These are phyloP conservation scores for Pocillopora meandrina DNA, from an alignment of 92 coral and sea anemone genomes.

Conservation along the genomic window DNA sequence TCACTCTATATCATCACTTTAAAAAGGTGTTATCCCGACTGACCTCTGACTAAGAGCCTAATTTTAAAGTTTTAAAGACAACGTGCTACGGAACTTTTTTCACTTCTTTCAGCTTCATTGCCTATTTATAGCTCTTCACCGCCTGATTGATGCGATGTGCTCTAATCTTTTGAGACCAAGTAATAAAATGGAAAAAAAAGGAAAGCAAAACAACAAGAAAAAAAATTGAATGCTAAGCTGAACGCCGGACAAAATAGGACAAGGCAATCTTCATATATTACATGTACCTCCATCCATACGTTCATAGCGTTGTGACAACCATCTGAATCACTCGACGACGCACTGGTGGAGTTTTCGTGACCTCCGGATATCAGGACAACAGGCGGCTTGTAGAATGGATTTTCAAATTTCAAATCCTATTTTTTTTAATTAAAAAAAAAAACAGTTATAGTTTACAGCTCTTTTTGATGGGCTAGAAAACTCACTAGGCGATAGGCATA, in stretches of 20 bases:
- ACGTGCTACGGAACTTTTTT: too few relatives aligned
- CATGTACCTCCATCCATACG: slow-evolving; percentile 57
- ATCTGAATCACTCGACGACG: slow-evolving; percentile 3
- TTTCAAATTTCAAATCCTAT: slow-evolving; percentile 29
- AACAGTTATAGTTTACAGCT: neutral
- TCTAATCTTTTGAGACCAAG: too few relatives aligned
- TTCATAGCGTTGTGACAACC: slow-evolving; percentile 50
- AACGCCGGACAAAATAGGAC: neutral
- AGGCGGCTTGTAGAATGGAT: slow-evolving; percentile 49
- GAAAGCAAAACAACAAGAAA: neutral
- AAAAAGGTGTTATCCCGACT: too few relatives aligned
- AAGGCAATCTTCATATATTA: neutral
- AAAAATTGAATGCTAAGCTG: neutral
- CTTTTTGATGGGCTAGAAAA: too few relatives aligned
- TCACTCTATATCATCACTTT: too few relatives aligned
- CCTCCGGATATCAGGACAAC: slow-evolving; percentile 17
- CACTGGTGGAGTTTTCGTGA: slow-evolving; percentile 27
- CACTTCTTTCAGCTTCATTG: too few relatives aligned
- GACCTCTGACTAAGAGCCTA: too few relatives aligned
- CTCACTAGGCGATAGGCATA: too few relatives aligned
- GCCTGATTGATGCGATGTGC: too few relatives aligned
- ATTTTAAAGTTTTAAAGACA: too few relatives aligned
- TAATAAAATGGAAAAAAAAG: too few relatives aligned
- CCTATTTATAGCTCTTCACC: too few relatives aligned
- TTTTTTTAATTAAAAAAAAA: neutral